Conservation (phyloP, 2,888 invertebrate genomes). For the Mythimna loreyi region DNA sequence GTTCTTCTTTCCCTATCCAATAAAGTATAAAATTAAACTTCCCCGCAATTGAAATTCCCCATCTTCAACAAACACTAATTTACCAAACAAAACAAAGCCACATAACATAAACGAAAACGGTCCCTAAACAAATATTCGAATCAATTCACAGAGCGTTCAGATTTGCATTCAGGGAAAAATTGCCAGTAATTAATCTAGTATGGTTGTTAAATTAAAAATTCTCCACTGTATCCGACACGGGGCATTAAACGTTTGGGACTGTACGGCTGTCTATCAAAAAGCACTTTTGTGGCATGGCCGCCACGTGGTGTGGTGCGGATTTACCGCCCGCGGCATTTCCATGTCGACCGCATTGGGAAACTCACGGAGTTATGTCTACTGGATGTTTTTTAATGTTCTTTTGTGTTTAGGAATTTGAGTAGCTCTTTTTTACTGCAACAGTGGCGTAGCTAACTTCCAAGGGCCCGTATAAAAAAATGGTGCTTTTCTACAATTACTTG, state of each 20-base stretch:
- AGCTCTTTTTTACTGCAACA: no score
- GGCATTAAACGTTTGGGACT: conserved; percentile 77
- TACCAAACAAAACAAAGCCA: conserved; percentile 27
- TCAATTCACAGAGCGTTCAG: conserved; percentile 54
- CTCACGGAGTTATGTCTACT: conserved; percentile 49
- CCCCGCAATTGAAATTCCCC: conserved; percentile 8
- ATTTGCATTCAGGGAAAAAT: conserved; percentile 56
- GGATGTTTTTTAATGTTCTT: conserved; percentile 46
- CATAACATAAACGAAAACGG: conserved; percentile 42
- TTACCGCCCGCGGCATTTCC: conserved; percentile 84
- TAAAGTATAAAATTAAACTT: background rate
- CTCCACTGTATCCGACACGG: conserved; percentile 77
- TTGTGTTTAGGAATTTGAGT: conserved; percentile 2
- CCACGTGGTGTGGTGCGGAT: conserved; percentile 81
- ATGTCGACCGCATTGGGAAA: conserved; percentile 78
- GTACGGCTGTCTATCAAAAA: conserved; percentile 86
- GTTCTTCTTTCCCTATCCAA: background rate
- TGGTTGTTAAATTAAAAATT: conserved; percentile 82
- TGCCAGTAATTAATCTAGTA: conserved; percentile 72
- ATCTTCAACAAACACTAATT: conserved; percentile 26
- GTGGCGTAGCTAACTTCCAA: no score
- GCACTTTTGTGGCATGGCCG: conserved; percentile 83
- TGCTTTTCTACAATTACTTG: no score
- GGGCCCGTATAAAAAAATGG: no score
- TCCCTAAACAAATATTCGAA: conserved; percentile 58